These are phyloP conservation scores for Engraulis encrasicolus DNA, from an alignment of 2,113 vertebrate genomes.

Conservation along the genomic window DNA sequence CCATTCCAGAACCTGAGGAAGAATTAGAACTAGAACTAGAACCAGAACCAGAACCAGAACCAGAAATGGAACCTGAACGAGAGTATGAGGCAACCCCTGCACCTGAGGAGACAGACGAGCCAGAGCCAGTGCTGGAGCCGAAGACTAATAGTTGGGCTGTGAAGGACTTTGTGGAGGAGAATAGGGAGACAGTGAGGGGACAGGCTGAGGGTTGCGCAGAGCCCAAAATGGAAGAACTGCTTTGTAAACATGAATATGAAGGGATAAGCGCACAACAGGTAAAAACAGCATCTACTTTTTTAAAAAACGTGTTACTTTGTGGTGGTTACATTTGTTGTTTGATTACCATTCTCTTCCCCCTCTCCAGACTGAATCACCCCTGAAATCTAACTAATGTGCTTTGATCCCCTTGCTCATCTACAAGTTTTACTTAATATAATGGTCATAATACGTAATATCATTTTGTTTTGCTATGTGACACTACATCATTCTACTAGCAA, in stretches of 20 bases:
- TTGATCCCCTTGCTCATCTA: background rate
- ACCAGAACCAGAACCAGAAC: slow-evolving; percentile 30
- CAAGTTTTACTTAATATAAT: background rate
- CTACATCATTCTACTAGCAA: background rate
- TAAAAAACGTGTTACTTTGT: too few species aligned
- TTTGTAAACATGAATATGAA: slow-evolving; percentile 49
- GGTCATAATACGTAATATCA: background rate
- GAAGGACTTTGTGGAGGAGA: slow-evolving; percentile 14
- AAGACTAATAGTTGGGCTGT: slow-evolving; percentile 35
- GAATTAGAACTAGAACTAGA: slow-evolving; percentile 38
- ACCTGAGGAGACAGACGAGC: background rate
- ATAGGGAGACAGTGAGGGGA: slow-evolving; percentile 26
- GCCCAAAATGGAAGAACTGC: slow-evolving; percentile 42
- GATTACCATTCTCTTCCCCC: background rate
- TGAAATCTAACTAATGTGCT: background rate
- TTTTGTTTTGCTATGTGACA: background rate
- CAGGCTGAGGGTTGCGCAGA: slow-evolving; percentile 34
- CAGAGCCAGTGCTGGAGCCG: slow-evolving; percentile 38
- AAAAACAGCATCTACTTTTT: too few species aligned
- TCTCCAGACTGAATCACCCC: background rate
- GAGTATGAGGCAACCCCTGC: background rate
- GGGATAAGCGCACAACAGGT: slow-evolving; percentile 71
- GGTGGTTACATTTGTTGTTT: background rate
- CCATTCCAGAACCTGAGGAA: slow-evolving; percentile 39
- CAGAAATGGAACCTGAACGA: slow-evolving; percentile 30